These are phyloP conservation scores for Hermetia illucens DNA, from an alignment of 1,140 invertebrate species.

Conservation along the genomic window DNA sequence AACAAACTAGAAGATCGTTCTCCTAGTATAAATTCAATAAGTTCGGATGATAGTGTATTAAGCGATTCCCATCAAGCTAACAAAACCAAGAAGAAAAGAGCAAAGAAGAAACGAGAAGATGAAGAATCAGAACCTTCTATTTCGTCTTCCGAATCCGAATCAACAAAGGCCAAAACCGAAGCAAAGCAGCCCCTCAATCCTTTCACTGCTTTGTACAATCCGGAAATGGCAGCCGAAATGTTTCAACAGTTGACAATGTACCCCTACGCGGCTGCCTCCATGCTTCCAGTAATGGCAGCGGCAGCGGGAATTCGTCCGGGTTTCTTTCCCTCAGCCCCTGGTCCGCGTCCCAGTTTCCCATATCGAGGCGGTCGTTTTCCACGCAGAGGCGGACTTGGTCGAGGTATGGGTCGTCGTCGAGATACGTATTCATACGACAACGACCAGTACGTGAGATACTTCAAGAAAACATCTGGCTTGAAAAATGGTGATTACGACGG, in stretches of 20 bases:
- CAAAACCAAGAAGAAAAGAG: constrained; percentile 6
- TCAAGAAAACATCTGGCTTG: neutral
- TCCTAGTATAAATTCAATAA: constrained; percentile 4
- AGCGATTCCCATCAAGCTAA: neutral
- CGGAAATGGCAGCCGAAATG: constrained; percentile 8
- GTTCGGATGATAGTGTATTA: constrained; percentile 5
- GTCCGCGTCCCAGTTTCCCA: neutral
- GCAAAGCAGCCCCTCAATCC: constrained; percentile 8
- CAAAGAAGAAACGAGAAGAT: constrained; percentile 1
- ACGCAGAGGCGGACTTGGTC: constrained; percentile 13
- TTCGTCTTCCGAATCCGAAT: constrained; percentile 12
- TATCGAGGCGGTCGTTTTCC: constrained; percentile 12
- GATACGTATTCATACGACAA: neutral
- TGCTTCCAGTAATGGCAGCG: constrained; percentile 17
- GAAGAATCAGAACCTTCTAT: constrained; percentile 10
- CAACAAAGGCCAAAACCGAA: constrained; percentile 12
- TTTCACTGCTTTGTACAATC: constrained; percentile 8
- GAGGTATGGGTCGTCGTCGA: constrained; percentile 11
- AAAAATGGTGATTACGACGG: neutral
- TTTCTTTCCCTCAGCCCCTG: too few species aligned
- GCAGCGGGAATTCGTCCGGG: constrained; percentile 11
- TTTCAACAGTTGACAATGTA: neutral
- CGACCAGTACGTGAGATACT: neutral
- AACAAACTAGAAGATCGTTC: constrained; percentile 5
- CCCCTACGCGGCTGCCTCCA: constrained; percentile 6